These are phyloP conservation scores for Acipenser transmontanus DNA, from an alignment of 2,797 vertebrate species.

Conservation along the genomic window DNA sequence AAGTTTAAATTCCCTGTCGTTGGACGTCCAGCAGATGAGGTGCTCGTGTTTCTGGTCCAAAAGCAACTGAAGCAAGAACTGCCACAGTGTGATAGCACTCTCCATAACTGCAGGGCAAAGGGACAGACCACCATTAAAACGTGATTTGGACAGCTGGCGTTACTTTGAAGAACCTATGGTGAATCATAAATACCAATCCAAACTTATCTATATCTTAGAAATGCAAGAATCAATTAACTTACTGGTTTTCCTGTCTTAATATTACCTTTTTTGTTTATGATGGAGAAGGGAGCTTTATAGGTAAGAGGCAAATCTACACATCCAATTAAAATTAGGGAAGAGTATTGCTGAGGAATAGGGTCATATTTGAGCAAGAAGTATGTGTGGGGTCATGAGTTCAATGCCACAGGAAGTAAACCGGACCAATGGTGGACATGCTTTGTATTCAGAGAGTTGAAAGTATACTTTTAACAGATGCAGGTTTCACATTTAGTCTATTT, in stretches of 20 bases:
- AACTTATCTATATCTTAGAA: not conserved
- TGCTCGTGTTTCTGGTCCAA: conserved; percentile 92
- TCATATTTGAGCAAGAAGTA: conserved; percentile 13
- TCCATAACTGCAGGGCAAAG: conserved; percentile 73
- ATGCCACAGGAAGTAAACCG: conserved; percentile 8
- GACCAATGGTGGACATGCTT: not conserved
- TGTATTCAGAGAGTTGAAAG: no score
- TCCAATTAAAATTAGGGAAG: not conserved
- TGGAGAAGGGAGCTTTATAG: conserved; percentile 4
- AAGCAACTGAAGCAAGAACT: conserved; percentile 95
- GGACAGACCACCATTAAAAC: no score
- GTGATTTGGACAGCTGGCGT: no score
- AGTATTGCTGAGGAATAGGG: not conserved
- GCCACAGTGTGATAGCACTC: conserved; percentile 97
- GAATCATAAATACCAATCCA: not conserved
- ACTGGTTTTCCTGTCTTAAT: no score
- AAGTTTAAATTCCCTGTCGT: conserved; percentile 93
- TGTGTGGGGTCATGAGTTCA: conserved; percentile 3
- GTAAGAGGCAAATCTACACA: conserved; percentile 8
- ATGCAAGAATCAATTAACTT: no score
- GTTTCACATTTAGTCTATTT: no score
- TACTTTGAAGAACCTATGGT: no score
- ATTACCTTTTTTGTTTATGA: not conserved
- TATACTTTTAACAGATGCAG: no score
- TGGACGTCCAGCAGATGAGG: conserved; percentile 95